Evolutionary conservation across 1,140 invertebrate species (phyloP), one percentile per base, ranked within the genome.

Genomic region (Pseudomyrmex concolor): DNA sequence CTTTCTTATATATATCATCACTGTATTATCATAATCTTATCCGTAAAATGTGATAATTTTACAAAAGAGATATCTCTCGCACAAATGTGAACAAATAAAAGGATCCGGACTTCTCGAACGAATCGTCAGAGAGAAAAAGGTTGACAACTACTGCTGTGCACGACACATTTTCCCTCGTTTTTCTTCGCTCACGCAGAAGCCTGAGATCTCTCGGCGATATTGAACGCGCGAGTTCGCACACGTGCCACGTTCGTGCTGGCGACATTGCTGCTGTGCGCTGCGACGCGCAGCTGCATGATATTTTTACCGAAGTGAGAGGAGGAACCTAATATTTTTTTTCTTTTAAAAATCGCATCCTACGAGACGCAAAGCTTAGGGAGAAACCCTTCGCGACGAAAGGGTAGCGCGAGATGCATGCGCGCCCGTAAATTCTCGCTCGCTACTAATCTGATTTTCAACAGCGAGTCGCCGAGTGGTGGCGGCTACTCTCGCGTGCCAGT

Each of bases 401-500:
- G 45, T 34, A 5, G 34, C 34, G 34, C 34, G 5, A 34, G 34
- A 34, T 34, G 5, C 34, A 34, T 7, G 34, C 5, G 73, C 12
- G 4, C 13, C 10, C 48, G 48, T 55, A 64, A 72, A 76, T 13
- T n/a, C 10, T 45, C 45, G 45, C 1, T 50, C 25, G 25, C 7
- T 1, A 17, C 17, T 76, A 55, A 66, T 76, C 25, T 66, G 60
- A 76, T 66, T 64, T 55, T 76, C 51, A 34, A 60, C 34, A 64
- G 34, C 60, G n/a, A 76, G 48, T 54, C 60, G 13, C 2, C 60
- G 60, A 17, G 4, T 12, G 4, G 4, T 12, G 4, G 34, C 34
- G 34, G 5, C 34, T 34, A 34, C 34, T 54, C 12, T 66, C 12
- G 48, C 60, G 22, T 63, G 59, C 22, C 15, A 74, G 10, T 10